Conservation (phyloP, 2,797 vertebrate genomes). For the Lophotriccus pileatus region DNA sequence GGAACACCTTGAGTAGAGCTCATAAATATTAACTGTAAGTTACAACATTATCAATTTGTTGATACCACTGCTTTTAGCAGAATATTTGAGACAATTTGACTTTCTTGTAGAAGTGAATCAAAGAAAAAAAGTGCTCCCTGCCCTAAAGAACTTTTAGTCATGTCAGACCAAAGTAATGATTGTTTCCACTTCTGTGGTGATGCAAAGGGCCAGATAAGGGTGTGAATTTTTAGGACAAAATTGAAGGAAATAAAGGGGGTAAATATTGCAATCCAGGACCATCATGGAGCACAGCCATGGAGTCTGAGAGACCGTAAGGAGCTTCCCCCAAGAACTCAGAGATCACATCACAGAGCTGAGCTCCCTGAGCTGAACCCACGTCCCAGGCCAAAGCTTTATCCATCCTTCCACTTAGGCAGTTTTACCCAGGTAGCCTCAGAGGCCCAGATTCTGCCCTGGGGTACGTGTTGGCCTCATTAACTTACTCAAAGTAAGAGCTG, state of each 20-base stretch:
- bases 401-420: not conserved
- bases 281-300: not conserved
- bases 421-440: slow-evolving; percentile 5
- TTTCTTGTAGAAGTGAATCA: not conserved
- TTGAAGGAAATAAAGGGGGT: not conserved
- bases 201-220: not conserved
- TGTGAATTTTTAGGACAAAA: not conserved
- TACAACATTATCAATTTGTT: not conserved
- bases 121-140: not conserved
- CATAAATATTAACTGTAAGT: not conserved
- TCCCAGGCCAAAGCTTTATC: not conserved
- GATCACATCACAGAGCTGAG: not conserved
- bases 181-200: fast-evolving
- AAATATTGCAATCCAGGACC: not conserved
- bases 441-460: not conserved
- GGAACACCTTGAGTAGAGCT: not conserved
- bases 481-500: not conserved
- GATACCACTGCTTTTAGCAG: not conserved
- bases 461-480: not conserved
- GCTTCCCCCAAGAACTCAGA: not conserved
- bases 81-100: not conserved
- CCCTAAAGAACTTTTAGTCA: not conserved
- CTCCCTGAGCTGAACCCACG: not conserved
- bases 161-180: not conserved
- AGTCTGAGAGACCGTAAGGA: not conserved